These are phyloP conservation scores for Hymenopus coronatus DNA, from an alignment of 2,888 invertebrate species.

Conservation along the genomic window DNA sequence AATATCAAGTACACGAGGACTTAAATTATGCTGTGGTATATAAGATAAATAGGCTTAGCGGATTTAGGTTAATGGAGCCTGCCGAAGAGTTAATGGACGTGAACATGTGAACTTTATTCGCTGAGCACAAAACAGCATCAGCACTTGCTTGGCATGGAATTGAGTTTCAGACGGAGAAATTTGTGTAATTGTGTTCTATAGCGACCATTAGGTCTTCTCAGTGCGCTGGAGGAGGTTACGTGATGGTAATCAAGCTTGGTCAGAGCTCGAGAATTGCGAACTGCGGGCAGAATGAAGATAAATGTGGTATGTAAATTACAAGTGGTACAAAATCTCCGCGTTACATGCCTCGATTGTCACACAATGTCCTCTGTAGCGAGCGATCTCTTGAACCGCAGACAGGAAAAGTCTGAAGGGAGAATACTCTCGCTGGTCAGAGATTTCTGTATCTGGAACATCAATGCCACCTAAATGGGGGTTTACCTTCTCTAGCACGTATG, in stretches of 20 bases:
- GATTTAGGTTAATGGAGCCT: neutral
- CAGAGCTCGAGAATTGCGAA: neutral
- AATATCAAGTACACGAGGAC: neutral
- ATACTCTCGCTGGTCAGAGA: no score
- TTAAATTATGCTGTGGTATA: neutral
- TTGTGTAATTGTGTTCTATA: neutral
- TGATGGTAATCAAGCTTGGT: neutral
- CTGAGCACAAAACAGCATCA: neutral
- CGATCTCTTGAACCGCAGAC: neutral
- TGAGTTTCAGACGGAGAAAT: neutral
- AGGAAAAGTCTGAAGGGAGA: neutral
- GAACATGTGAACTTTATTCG: neutral
- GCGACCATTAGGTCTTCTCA: neutral
- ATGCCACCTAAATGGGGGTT: no score
- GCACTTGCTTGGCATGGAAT: neutral
- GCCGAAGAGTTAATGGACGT: neutral
- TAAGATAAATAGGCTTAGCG: neutral
- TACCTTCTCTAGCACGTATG: no score
- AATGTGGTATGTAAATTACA: neutral
- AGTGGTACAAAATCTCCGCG: neutral
- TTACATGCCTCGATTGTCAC: neutral
- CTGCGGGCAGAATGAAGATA: neutral
- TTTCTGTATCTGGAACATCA: no score
- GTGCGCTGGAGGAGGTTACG: neutral
- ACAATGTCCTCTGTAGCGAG: neutral